phyloP scores from a whole-genome alignment of 23 tunicate genomes.

The Pegea sp. region DNA sequence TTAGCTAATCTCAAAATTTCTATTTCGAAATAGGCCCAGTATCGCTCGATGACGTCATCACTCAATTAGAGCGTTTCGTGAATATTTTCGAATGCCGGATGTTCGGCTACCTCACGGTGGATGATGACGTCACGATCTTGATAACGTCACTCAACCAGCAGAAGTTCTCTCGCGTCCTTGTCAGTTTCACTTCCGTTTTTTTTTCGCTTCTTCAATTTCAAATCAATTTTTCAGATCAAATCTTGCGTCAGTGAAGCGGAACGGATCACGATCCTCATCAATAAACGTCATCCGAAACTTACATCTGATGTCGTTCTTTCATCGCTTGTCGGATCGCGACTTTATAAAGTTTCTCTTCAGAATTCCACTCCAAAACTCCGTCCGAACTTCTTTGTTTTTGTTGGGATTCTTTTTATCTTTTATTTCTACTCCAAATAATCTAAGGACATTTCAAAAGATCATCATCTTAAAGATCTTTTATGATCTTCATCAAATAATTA shows the following conservation, averaged over 20 bases:
- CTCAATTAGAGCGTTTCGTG: slow-evolving; percentile 14
- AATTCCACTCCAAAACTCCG: too few relatives aligned
- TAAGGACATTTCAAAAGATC: too few relatives aligned
- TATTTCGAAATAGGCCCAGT: slow-evolving; percentile 61
- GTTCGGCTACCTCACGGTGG: slow-evolving; percentile 42
- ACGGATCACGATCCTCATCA: slow-evolving; percentile 30
- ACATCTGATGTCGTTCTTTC: slow-evolving; percentile 30
- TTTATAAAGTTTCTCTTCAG: too few relatives aligned
- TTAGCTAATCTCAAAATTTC: too few relatives aligned
- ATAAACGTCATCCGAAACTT: slow-evolving; percentile 39
- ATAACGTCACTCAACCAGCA: slow-evolving; percentile 12
- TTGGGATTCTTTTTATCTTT: too few relatives aligned
- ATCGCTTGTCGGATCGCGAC: slow-evolving; percentile 4
- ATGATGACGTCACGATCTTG: slow-evolving; percentile 42
- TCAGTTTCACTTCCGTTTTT: too few relatives aligned
- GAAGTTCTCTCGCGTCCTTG: slow-evolving; percentile 34
- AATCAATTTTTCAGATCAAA: slow-evolving; percentile 21
- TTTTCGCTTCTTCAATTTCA: not conserved
- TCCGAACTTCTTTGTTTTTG: too few relatives aligned
- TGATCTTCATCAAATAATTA: too few relatives aligned
- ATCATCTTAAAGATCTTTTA: too few relatives aligned
- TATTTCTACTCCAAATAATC: too few relatives aligned
- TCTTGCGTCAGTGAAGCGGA: slow-evolving; percentile 59
- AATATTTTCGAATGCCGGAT: slow-evolving; percentile 47
- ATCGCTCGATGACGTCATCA: slow-evolving; percentile 36